Percentiles rank a stretch among this genome's conserved stretches.
These are phyloP conservation scores for Noctua janthina DNA, from an alignment of 2,888 invertebrate species.

Conservation along the genomic window DNA sequence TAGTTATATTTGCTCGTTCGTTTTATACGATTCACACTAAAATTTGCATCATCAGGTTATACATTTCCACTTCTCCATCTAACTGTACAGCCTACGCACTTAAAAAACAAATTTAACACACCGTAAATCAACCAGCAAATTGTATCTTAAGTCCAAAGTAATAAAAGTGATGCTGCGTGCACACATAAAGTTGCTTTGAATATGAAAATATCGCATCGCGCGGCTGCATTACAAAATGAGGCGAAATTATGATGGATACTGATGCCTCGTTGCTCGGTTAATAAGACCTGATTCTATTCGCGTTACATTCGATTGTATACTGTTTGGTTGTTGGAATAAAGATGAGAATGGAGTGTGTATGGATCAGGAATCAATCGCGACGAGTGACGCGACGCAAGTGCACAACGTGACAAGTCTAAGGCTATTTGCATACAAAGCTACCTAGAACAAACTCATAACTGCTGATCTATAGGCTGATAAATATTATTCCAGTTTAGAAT, in stretches of 20 bases:
- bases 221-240: conserved; percentile 87
- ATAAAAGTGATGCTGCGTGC: conserved; percentile 66
- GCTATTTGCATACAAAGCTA: conserved; percentile 62
- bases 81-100: conserved; percentile 78
- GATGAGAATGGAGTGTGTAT: conserved; percentile 60
- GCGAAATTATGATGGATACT: conserved; percentile 90
- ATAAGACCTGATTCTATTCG: conserved; percentile 83
- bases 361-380: conserved; percentile 75
- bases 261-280: conserved; percentile 86
- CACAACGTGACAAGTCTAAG: conserved; percentile 63
- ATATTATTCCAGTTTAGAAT: conserved; percentile 57
- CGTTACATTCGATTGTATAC: conserved; percentile 64
- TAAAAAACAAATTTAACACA: conserved; percentile 69
- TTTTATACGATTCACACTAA: conserved; percentile 50
- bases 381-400: conserved; percentile 74
- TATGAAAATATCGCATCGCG: conserved; percentile 84
- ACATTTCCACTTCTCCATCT: conserved; percentile 76
- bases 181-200: conserved; percentile 74
- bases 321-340: conserved; percentile 60
- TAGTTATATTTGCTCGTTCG: conserved; percentile 42
- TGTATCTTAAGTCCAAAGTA: conserved; percentile 65
- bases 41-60: conserved; percentile 70
- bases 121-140: conserved; percentile 62
- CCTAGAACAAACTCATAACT: conserved; percentile 50
- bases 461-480: conserved; percentile 41